phyloP scores from a whole-genome alignment of 2,888 invertebrate species.

The Torymus texanus region DNA sequence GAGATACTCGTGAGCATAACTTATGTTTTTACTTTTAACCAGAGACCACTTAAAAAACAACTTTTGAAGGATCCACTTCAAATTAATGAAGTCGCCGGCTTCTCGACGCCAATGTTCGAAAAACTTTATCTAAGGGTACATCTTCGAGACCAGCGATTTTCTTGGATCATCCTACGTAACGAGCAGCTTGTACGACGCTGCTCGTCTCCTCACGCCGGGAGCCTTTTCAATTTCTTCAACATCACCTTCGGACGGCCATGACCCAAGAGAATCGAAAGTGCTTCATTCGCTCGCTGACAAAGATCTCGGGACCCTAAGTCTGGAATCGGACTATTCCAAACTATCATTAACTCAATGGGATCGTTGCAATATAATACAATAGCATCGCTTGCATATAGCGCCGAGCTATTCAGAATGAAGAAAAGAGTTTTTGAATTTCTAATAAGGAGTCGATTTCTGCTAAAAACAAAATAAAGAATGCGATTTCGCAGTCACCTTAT shows the following conservation, averaged over 20 bases:
- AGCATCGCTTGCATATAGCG: too few relatives aligned
- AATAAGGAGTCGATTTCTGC: too few relatives aligned
- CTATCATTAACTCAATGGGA: conserved; percentile 6
- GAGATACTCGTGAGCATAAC: too few relatives aligned
- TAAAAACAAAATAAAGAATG: too few relatives aligned
- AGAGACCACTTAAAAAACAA: too few relatives aligned
- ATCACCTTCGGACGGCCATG: conserved; percentile 62
- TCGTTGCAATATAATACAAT: background rate
- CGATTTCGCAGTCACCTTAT: too few relatives aligned
- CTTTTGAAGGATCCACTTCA: too few relatives aligned
- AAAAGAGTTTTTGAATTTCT: background rate
- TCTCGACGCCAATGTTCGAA: too few relatives aligned
- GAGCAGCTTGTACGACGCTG: too few relatives aligned
- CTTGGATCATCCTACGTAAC: background rate
- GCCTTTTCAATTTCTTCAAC: conserved; percentile 60
- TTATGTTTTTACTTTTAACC: too few relatives aligned
- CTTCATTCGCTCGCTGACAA: conserved; percentile 57
- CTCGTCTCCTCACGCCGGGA: background rate
- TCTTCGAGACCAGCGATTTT: background rate
- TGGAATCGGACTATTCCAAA: conserved; percentile 11
- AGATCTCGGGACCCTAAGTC: conserved; percentile 49
- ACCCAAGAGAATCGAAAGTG: conserved; percentile 67
- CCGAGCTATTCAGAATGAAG: background rate
- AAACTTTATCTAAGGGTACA: too few relatives aligned
- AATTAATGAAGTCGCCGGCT: too few relatives aligned